phyloP scores from a whole-genome alignment of 2,888 invertebrate genomes.

The Limenitis arthemis region DNA sequence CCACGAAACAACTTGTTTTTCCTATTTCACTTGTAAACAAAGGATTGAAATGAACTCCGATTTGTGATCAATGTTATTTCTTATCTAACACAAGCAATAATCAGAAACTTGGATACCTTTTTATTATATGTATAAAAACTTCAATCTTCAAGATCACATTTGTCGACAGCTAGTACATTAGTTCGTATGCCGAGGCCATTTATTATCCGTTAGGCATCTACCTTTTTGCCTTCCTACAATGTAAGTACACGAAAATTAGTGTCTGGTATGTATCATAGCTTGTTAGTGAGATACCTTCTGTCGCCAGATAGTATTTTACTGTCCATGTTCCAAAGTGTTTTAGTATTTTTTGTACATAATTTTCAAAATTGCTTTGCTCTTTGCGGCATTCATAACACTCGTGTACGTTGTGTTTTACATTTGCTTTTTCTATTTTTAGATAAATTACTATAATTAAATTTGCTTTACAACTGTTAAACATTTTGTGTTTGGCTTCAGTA shows the following conservation, averaged over 20 bases:
- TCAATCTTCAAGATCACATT: not conserved
- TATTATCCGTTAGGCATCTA: not conserved
- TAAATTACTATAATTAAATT: not conserved
- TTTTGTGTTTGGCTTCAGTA: too few species aligned
- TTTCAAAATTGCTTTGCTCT: not conserved
- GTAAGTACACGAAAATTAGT: not conserved
- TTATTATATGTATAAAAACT: not conserved
- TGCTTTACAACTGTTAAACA: too few species aligned
- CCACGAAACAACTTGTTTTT: not conserved
- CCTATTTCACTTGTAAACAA: not conserved
- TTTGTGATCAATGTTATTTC: too few species aligned
- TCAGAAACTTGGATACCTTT: not conserved
- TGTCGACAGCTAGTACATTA: not conserved
- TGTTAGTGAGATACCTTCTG: not conserved
- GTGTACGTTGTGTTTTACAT: slow-evolving; percentile 3
- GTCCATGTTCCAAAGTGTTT: not conserved
- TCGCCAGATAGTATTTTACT: not conserved
- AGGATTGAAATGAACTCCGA: too few species aligned
- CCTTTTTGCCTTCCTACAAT: not conserved
- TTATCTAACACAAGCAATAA: not conserved
- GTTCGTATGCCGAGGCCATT: not conserved
- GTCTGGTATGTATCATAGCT: not conserved
- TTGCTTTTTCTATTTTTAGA: slow-evolving; percentile 2
- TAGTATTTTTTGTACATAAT: not conserved
- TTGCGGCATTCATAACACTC: not conserved